A percentile compares a stretch with the other conserved stretches of the same genome.
phyloP scores from a whole-genome alignment of 1,140 invertebrate species.

The Calephelis nemesis region DNA sequence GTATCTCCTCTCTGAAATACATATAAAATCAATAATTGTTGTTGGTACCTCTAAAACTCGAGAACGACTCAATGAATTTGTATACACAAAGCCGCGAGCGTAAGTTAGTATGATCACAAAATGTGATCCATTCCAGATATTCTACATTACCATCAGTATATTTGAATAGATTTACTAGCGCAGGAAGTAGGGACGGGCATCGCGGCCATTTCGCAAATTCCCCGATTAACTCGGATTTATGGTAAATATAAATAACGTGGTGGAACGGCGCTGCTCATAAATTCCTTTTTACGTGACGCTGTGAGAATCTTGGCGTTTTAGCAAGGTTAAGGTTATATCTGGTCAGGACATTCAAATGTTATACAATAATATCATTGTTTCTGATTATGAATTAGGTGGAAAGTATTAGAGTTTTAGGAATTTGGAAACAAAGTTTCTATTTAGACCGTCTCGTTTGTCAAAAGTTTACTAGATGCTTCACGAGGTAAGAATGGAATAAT shows the following conservation, averaged over 20 bases:
- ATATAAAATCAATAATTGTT: too few species aligned
- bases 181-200: constrained; percentile 14
- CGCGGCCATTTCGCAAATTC: constrained; percentile 16
- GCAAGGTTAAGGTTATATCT: not conserved
- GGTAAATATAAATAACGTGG: constrained; percentile 17
- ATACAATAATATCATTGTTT: not conserved
- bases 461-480: too few species aligned
- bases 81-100: too few species aligned
- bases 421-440: too few species aligned
- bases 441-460: too few species aligned
- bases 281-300: constrained; percentile 10
- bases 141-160: constrained; percentile 12
- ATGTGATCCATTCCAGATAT: constrained; percentile 4
- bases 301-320: not conserved
- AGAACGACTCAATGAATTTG: too few species aligned
- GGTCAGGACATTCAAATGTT: not conserved
- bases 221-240: constrained; percentile 18
- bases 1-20: too few species aligned
- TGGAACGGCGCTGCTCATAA: constrained; percentile 7
- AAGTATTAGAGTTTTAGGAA: too few species aligned
- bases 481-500: too few species aligned
- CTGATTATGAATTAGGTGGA: not conserved
- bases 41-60: too few species aligned
- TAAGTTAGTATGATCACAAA: not conserved
- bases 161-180: constrained; percentile 18